phyloP scores from a whole-genome alignment of 2,797 vertebrate genomes.

The Rhodeus uyekii region DNA sequence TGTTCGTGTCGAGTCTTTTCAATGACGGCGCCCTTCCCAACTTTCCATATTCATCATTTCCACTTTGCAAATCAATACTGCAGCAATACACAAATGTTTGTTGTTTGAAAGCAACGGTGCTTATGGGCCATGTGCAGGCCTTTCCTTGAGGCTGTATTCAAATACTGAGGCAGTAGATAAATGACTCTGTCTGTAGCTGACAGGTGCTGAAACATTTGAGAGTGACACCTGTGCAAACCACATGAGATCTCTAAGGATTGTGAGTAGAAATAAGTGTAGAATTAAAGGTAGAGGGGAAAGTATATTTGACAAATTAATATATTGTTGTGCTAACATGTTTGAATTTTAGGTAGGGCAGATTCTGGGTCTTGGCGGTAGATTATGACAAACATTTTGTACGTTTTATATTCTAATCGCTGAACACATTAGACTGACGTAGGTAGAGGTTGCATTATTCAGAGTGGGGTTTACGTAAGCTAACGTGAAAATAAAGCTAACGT shows the following conservation, averaged over 20 bases:
- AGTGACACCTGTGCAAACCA: constrained; percentile 30
- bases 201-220: constrained; percentile 39
- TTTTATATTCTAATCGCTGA: not conserved
- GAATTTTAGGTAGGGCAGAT: not conserved
- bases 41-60: constrained; percentile 23
- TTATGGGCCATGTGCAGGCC: constrained; percentile 36
- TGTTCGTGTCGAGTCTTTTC: not conserved
- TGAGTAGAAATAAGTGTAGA: not conserved
- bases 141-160: constrained; percentile 37
- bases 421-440: not conserved
- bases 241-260: not conserved
- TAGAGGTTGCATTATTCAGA: not conserved
- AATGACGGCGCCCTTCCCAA: constrained; percentile 14
- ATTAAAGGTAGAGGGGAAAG: not conserved
- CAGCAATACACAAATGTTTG: constrained; percentile 45
- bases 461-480: not conserved
- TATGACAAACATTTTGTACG: not conserved
- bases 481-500: not conserved
- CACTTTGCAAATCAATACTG: constrained; percentile 42
- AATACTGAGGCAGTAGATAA: constrained; percentile 30
- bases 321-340: not conserved
- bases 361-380: not conserved
- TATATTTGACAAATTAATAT: not conserved
- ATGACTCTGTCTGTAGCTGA: constrained; percentile 23
- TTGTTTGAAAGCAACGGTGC: constrained; percentile 51